These are phyloP conservation scores for Dromaius novaehollandiae DNA, from an alignment of 2,113 vertebrate genomes.

Conservation along the genomic window DNA sequence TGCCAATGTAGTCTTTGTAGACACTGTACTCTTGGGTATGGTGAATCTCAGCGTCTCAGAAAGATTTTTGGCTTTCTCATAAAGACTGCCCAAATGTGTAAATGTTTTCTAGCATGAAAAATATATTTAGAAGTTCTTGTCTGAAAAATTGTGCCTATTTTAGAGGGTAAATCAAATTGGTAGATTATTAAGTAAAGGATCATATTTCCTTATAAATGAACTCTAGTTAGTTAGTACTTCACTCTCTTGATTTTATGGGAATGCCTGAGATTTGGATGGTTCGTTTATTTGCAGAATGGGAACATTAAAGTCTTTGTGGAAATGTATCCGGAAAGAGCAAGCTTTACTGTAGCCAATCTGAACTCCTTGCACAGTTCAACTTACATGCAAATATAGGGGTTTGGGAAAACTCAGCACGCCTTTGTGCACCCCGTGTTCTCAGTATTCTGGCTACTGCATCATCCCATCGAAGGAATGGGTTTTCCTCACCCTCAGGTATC, in stretches of 20 bases:
- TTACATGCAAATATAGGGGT: background rate
- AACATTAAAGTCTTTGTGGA: background rate
- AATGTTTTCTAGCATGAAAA: background rate
- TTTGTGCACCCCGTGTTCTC: background rate
- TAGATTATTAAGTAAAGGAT: background rate
- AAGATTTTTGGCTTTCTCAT: background rate
- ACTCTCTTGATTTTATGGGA: background rate
- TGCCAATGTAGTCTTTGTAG: background rate
- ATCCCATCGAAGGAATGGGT: background rate
- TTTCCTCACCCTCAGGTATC: background rate
- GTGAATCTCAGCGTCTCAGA: background rate
- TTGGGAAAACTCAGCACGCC: background rate
- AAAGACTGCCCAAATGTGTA: background rate
- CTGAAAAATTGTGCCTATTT: background rate
- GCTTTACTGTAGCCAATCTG: background rate
- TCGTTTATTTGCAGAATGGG: background rate
- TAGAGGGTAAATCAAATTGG: background rate
- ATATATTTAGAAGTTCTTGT: background rate
- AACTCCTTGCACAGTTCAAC: background rate
- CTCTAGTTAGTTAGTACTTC: background rate
- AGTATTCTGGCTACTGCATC: background rate
- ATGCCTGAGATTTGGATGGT: background rate
- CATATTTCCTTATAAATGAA: too few relatives aligned
- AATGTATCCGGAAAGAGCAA: background rate
- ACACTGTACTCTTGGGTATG: too few relatives aligned